Evolutionary conservation across 2,888 invertebrate species (phyloP), one percentile per base, ranked within the genome.

Genomic region (Amphipyra berbera): DNA sequence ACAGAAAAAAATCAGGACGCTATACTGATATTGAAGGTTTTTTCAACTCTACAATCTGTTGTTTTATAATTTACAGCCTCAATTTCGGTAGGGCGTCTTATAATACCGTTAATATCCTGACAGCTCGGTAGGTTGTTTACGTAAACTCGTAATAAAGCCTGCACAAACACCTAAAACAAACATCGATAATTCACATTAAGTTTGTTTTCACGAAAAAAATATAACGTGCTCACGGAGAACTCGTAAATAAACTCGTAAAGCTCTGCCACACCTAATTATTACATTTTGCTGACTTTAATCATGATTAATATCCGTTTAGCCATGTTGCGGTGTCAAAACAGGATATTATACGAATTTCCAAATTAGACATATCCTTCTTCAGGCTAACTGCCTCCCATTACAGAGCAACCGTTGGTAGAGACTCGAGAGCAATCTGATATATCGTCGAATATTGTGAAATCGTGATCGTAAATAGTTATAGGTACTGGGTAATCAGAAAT

Each of bases 231-330:
- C 78, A 73, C 78, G 75, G 85, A 83, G 83, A 88, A 85, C 84
- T 88, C 88, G 85, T 91, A 90, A 93, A 93, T 91, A 87, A 84
- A 76, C 81, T 85, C 88, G 84, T 90, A 90, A 92, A 91, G 82
- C 84, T 86, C 78, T 80, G 84, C 84, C 86, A 85, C 84, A 75
- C 82, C 85, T 89, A 91, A 93, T 93, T 91, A 93, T 89, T 87
- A 88, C 84, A 82, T 87, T 88, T 86, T 77, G 79, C 83, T 88
- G 88, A 87, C 88, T 87, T 89, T 88, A 89, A 90, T 90, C 86
- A 82, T 88, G 89, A 92, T 89, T 87, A 89, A 92, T 91, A 85
- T 83, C 79, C 81, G 77, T 81, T 83, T 81, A 77, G 69, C 68
- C 66, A 78, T 65, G 58, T 71, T 75, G 77, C 68, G 65, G 76